These are phyloP conservation scores for Lissocephala sabroskyi DNA, from an alignment of 2,888 invertebrate species.

Conservation along the genomic window DNA sequence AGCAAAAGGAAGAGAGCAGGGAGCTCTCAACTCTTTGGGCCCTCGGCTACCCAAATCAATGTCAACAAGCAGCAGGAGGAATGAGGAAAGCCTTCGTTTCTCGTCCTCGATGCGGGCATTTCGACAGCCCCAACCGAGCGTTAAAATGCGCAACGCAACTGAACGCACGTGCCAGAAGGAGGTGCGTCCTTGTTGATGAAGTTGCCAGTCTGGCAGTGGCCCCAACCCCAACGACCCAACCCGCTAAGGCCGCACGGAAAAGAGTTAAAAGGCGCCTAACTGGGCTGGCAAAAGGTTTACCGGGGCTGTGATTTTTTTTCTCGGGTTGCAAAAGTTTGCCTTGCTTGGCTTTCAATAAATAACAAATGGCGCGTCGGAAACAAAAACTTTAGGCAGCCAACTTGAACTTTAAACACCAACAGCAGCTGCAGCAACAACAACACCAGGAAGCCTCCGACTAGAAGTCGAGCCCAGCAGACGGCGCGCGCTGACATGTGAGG, in stretches of 20 bases:
- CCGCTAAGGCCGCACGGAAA: too few species aligned
- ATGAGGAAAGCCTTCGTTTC: background rate
- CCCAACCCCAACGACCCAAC: too few species aligned
- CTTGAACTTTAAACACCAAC: conserved; percentile 14
- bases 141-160: conserved; percentile 1
- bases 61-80: conserved; percentile 29
- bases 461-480: too few species aligned
- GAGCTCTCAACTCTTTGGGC: background rate
- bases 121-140: background rate
- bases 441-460: too few species aligned
- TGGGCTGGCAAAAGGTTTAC: conserved; percentile 43
- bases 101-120: too few species aligned
- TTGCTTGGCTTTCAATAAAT: conserved; percentile 41
- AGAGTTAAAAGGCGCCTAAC: conserved; percentile 51
- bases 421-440: too few species aligned
- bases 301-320: conserved; percentile 34
- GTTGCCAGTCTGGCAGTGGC: conserved; percentile 27
- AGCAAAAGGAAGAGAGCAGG: background rate
- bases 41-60: conserved; percentile 50
- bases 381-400: conserved; percentile 16
- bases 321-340: background rate
- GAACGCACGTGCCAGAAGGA: conserved; percentile 36
- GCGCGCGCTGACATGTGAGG: conserved; percentile 32
- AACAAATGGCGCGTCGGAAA: conserved; percentile 26
- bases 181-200: conserved; percentile 36